Evolutionary conservation across 1,140 invertebrate genomes (phyloP).

Genomic region (Pinna nobilis): DNA sequence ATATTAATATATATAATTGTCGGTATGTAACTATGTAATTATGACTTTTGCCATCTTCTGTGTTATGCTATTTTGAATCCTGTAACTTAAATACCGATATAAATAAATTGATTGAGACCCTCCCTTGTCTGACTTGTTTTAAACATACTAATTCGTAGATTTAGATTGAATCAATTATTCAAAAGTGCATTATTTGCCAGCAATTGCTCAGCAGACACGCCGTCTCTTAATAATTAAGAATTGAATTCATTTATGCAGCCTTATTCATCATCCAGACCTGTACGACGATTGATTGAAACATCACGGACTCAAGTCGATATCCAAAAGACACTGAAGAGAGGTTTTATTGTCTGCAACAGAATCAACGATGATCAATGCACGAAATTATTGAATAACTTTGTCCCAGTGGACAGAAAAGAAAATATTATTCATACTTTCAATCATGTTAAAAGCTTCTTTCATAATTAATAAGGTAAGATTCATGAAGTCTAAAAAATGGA

Average conservation of each 20-base stretch:
- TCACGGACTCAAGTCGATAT: no score
- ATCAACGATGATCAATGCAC: slow-evolving; percentile 25
- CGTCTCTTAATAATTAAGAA: background rate
- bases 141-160: background rate
- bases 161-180: background rate
- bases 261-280: no score
- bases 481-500: no score
- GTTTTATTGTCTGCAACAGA: background rate
- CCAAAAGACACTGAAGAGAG: background rate
- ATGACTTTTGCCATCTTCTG: no score
- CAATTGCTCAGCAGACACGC: background rate
- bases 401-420: slow-evolving; percentile 34
- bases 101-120: background rate
- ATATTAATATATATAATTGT: no score
- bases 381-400: slow-evolving; percentile 42
- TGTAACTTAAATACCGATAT: background rate
- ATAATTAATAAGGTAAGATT: slow-evolving; percentile 50
- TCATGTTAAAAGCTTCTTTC: slow-evolving; percentile 49
- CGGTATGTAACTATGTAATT: no score
- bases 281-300: no score
- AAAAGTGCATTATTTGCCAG: background rate
- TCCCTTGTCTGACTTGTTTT: background rate
- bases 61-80: background rate
- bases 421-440: slow-evolving; percentile 40
- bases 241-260: background rate